Evolutionary conservation across 53 echinoderm and acorn worm species (phyloP), one percentile per base, ranked within the genome.

Genomic region (Pentamera pediparva): DNA sequence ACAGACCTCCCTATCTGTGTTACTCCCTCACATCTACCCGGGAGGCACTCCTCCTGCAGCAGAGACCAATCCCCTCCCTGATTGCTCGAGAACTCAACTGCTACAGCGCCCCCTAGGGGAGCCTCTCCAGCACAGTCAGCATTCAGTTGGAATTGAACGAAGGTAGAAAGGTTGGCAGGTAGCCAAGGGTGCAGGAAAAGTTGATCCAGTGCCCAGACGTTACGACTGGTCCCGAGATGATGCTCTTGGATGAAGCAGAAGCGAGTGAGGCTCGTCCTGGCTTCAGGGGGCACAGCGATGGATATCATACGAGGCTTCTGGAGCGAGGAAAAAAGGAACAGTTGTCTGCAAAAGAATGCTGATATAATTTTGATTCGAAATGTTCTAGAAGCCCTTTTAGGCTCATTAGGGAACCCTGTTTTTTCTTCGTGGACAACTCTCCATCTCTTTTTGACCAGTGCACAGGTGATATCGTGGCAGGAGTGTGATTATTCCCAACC

Each of bases 161-260:
- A 84, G 25, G 76, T 75, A 21, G 52, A 78, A 35, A 73, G 58
- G 29, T 55, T 54, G 1, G 65, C 17, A 54, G 94, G 90, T 61
- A 76, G 73, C 83, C 73, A 78, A 32, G 94, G 90, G 37, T 82
- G 79, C 56, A 94, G 69, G 37, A 64, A 51, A 31, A 94, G 45
- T 28, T 94, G 73, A 52, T 90, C 90, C 17, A 94, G 62, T 32
- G 93, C 90, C 94, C 94, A 94, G 31, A 94, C 94, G 57, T 94
- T 89, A 71, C 94, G 86, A 61, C 85, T 94, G 27, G 75, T 71
- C 3, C 94, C 90, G 35, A 82, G 63, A 69, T 90, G 90, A 32
- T 39, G 13, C 13, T 74, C 62, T 32, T 94, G 94, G 32, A 63
- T 58, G 55, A 94, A 79, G 35, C 94, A 94, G 83, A 94, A 90